Evolutionary conservation across 2,888 invertebrate genomes (phyloP).

Genomic region (Dolichomitus sp.): DNA sequence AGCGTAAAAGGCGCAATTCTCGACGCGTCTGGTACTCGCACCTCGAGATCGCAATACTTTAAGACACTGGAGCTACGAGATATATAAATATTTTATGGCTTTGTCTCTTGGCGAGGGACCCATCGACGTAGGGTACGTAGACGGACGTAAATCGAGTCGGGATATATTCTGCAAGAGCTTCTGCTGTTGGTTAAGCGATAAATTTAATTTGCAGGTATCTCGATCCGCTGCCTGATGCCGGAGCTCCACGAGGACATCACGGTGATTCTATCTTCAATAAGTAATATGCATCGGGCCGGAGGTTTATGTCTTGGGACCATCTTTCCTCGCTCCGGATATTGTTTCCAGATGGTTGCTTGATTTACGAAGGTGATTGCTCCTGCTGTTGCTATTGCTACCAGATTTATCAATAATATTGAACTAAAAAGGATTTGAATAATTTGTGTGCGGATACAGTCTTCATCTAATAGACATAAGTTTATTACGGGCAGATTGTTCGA

Average conservation of each 20-base stretch:
- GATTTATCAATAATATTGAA: not conserved
- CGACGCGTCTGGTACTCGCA: not conserved
- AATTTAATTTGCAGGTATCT: slow-evolving; percentile 56
- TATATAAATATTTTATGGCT: slow-evolving; percentile 64
- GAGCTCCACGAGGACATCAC: slow-evolving; percentile 49
- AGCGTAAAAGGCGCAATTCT: not conserved
- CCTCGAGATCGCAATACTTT: slow-evolving; percentile 8
- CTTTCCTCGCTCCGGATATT: slow-evolving; percentile 21
- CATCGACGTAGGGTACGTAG: slow-evolving; percentile 33
- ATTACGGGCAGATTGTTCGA: not conserved
- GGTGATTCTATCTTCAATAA: slow-evolving; percentile 44
- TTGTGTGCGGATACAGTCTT: not conserved
- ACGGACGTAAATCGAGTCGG: slow-evolving; percentile 56
- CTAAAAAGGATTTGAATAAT: not conserved
- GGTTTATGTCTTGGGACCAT: slow-evolving; percentile 4
- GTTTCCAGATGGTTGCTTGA: not conserved
- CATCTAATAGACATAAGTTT: not conserved
- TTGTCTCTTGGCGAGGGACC: slow-evolving; percentile 32
- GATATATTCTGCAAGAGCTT: slow-evolving; percentile 21
- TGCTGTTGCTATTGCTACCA: not conserved
- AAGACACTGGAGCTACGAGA: slow-evolving; percentile 11
- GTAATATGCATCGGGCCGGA: slow-evolving; percentile 31
- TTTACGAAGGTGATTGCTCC: not conserved
- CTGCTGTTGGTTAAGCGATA: slow-evolving; percentile 47
- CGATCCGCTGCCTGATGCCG: slow-evolving; percentile 9